Conservation (phyloP, 2,888 invertebrate species). For the Melolontha melolontha region DNA sequence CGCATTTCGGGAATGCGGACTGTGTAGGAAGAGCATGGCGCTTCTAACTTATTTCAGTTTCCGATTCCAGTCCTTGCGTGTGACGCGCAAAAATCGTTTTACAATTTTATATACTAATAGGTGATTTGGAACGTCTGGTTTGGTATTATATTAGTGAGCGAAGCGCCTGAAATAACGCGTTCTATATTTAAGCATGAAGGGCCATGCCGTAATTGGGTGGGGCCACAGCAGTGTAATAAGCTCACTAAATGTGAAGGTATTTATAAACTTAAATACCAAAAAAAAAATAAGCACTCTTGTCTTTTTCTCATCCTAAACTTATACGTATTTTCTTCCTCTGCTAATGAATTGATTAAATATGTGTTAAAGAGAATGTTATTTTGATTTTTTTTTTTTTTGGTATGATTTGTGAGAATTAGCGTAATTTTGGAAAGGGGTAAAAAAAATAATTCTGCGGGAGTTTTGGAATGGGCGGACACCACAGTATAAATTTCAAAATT, state of each 20-base stretch:
- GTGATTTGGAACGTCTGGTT: constrained; percentile 57
- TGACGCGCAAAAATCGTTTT: constrained; percentile 40
- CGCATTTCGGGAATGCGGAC: constrained; percentile 17
- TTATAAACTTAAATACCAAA: constrained; percentile 25
- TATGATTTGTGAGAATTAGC: neutral
- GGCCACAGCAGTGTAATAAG: constrained; percentile 46
- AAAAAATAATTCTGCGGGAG: no score
- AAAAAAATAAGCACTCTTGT: constrained; percentile 38
- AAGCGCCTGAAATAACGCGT: constrained; percentile 34
- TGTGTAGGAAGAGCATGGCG: constrained; percentile 60
- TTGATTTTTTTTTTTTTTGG: neutral
- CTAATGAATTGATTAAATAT: constrained; percentile 26
- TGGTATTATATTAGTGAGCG: neutral
- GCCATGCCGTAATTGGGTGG: constrained; percentile 62
- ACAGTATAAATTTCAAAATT: no score
- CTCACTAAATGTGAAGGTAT: constrained; percentile 45
- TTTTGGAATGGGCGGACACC: no score
- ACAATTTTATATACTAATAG: constrained; percentile 1
- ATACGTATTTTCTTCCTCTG: constrained; percentile 39
- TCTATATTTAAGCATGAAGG: constrained; percentile 61
- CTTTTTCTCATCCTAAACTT: constrained; percentile 10
- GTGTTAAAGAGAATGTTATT: neutral
- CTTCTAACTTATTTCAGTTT: constrained; percentile 62
- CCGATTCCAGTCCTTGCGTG: constrained; percentile 57
- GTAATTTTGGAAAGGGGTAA: neutral